Conservation (phyloP, 2,888 invertebrate genomes). For the Odontocerum albicorne region DNA sequence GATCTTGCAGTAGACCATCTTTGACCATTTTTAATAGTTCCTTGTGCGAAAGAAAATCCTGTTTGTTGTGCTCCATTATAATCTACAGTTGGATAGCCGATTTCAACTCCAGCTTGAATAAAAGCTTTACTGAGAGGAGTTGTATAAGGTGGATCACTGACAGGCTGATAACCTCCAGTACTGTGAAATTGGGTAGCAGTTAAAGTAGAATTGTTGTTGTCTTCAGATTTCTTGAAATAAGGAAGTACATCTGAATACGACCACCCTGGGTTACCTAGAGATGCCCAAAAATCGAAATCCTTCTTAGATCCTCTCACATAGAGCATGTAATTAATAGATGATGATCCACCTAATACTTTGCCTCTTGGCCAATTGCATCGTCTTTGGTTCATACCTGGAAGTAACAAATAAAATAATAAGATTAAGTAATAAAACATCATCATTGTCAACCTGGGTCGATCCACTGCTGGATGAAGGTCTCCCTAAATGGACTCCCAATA, state of each 20-base stretch:
- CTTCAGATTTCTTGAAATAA: conserved; percentile 56
- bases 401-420: no score
- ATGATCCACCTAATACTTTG: conserved; percentile 64
- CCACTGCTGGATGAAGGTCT: no score
- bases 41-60: conserved; percentile 51
- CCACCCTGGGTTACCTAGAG: conserved; percentile 57
- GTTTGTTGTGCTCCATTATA: conserved; percentile 50
- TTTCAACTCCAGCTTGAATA: conserved; percentile 48
- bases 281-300: conserved; percentile 60
- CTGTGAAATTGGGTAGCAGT: conserved; percentile 44
- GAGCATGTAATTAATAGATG: conserved; percentile 63
- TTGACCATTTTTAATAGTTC: conserved; percentile 51
- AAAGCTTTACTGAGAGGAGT: conserved; percentile 46
- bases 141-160: conserved; percentile 45
- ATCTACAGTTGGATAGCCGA: conserved; percentile 47
- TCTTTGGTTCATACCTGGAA: conserved; percentile 46
- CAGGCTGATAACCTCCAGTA: conserved; percentile 48
- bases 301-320: conserved; percentile 58
- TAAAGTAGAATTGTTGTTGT: conserved; percentile 31
- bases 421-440: no score
- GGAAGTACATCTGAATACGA: conserved; percentile 52
- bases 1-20: conserved; percentile 57
- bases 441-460: no score
- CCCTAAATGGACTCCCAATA: no score
- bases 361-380: conserved; percentile 63